These are phyloP conservation scores for Castor canadensis DNA, from an alignment of 2,113 vertebrate genomes.

Conservation along the genomic window DNA sequence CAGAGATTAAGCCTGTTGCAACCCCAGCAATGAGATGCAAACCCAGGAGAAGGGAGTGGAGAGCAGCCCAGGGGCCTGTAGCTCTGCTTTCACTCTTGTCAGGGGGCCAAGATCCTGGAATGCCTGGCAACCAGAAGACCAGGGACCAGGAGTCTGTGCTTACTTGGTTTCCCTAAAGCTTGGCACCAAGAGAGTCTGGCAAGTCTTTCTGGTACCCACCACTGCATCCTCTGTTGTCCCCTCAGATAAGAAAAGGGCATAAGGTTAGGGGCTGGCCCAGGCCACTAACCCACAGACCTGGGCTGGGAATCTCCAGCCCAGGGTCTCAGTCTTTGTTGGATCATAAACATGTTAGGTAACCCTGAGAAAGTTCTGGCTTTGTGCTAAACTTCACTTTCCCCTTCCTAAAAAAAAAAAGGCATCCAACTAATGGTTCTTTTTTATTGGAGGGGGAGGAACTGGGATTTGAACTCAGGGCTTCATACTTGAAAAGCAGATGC, in stretches of 20 bases:
- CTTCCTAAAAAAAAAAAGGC: conserved; percentile 24
- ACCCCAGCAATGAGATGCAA: conserved; percentile 66
- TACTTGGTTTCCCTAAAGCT: neutral
- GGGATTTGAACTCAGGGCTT: no score
- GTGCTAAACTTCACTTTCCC: neutral
- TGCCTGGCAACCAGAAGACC: conserved; percentile 16
- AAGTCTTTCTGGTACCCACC: neutral
- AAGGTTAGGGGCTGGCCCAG: neutral
- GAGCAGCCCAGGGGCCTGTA: conserved; percentile 14
- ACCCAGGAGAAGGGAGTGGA: conserved; percentile 37
- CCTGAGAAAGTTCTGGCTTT: neutral
- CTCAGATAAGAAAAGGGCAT: neutral
- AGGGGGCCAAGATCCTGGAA: conserved; percentile 45
- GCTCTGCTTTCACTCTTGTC: conserved; percentile 58
- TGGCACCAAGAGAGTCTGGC: neutral
- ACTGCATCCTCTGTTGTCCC: neutral
- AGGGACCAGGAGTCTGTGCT: neutral
- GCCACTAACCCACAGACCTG: neutral
- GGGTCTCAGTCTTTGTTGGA: neutral
- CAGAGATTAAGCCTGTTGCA: conserved; percentile 72
- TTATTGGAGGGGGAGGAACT: no score
- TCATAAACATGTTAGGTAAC: neutral
- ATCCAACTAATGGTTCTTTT: neutral
- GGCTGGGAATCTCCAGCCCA: neutral
- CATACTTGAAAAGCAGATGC: no score